Conservation (phyloP, 1,140 invertebrate species). For the Trachymyrmex septentrionalis region DNA sequence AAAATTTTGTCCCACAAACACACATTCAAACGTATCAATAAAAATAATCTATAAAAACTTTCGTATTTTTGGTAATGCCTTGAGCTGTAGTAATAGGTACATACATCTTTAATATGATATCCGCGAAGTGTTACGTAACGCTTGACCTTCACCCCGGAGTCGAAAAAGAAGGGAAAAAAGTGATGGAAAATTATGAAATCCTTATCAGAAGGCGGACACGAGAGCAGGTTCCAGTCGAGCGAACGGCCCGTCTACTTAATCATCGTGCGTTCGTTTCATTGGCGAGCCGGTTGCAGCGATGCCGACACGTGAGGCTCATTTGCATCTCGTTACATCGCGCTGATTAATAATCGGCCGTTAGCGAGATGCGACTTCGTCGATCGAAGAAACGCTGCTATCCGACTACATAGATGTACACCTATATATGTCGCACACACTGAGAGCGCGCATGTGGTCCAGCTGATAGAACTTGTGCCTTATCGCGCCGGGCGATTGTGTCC, state of each 20-base stretch:
- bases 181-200: slow-evolving; percentile 37
- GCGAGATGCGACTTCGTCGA: neutral
- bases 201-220: neutral
- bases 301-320: slow-evolving; percentile 43
- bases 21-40: no score
- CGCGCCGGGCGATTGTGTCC: slow-evolving; percentile 31
- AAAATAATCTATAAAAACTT: no score
- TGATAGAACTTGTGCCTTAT: slow-evolving; percentile 44
- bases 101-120: neutral
- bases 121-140: neutral
- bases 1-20: no score
- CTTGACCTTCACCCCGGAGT: neutral
- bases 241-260: slow-evolving; percentile 5
- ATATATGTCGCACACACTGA: neutral
- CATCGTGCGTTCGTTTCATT: slow-evolving; percentile 3
- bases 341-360: slow-evolving; percentile 52
- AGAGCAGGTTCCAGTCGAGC: slow-evolving; percentile 22
- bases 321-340: slow-evolving; percentile 45
- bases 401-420: neutral
- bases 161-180: neutral
- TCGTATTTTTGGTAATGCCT: no score
- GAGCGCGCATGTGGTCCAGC: slow-evolving; percentile 22
- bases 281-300: neutral
- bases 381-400: no score
- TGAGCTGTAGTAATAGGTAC: no score